A percentile compares a stretch with the other conserved stretches of the same genome.
These are phyloP conservation scores for Seriola rivoliana DNA, from an alignment of 2,113 vertebrate species.

Conservation along the genomic window DNA sequence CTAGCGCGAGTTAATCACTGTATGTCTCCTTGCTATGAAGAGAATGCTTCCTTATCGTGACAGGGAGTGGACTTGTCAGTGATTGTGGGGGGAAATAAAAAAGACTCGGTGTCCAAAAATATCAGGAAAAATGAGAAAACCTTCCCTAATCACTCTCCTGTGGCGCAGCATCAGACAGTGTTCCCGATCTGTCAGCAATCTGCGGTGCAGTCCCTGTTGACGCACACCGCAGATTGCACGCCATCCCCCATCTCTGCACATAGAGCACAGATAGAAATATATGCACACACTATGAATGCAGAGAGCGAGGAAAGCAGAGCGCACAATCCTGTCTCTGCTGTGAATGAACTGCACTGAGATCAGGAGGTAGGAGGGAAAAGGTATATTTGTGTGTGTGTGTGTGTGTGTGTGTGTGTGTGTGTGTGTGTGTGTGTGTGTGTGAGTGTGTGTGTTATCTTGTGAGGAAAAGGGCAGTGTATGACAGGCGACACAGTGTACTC, in stretches of 20 bases:
- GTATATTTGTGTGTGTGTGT: conserved; percentile 21
- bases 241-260: conserved; percentile 30
- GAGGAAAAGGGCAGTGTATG: conserved; percentile 40
- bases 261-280: conserved; percentile 11
- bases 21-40: conserved; percentile 17
- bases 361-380: not conserved
- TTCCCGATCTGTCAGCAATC: conserved; percentile 57
- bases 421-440: conserved; percentile 13
- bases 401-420: conserved; percentile 18
- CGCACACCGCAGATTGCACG: not conserved
- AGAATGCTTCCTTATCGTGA: conserved; percentile 55
- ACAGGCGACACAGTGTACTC: conserved; percentile 28
- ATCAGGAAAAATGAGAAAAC: conserved; percentile 48
- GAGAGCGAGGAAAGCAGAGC: not conserved
- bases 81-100: not conserved
- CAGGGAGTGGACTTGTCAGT: conserved; percentile 32
- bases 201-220: conserved; percentile 21
- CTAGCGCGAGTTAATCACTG: conserved; percentile 35
- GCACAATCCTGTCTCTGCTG: not conserved
- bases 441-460: conserved; percentile 15
- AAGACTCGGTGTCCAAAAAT: conserved; percentile 10
- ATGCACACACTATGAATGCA: conserved; percentile 17
- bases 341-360: conserved; percentile 3
- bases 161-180: conserved; percentile 18
- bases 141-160: conserved; percentile 48